Evolutionary conservation across 2,113 vertebrate genomes (phyloP).

Genomic region (Columba livia): DNA sequence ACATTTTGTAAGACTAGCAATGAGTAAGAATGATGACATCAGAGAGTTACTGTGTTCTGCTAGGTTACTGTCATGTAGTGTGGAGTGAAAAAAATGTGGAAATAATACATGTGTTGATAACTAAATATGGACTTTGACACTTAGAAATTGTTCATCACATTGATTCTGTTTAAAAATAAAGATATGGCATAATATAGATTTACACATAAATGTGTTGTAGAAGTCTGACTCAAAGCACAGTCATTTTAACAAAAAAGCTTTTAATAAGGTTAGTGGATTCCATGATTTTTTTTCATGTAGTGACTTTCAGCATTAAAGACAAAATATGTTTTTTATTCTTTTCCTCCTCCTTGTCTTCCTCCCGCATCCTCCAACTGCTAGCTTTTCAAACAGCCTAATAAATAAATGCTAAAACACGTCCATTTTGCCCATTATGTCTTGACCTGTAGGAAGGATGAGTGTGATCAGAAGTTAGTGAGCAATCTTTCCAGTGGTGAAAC

Average conservation of each 20-base stretch:
- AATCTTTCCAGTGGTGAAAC: background rate
- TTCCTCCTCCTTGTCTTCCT: background rate
- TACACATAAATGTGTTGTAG: background rate
- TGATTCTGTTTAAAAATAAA: background rate
- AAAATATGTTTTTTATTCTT: background rate
- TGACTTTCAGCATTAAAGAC: background rate
- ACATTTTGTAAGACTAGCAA: background rate
- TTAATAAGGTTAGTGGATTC: background rate
- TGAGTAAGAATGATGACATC: background rate
- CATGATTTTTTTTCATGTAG: background rate
- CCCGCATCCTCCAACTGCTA: background rate
- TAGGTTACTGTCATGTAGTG: background rate
- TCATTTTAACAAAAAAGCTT: background rate
- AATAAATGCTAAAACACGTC: background rate
- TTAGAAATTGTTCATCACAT: background rate
- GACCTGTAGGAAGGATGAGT: background rate
- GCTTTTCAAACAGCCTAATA: background rate
- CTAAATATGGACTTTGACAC: background rate
- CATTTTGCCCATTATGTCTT: background rate
- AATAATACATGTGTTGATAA: background rate
- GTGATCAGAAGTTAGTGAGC: background rate
- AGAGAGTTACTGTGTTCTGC: background rate
- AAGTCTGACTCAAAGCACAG: background rate
- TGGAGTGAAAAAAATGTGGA: background rate
- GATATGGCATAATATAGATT: background rate